A percentile compares a stretch with the other conserved stretches of the same genome.
phyloP scores from a whole-genome alignment of 2,113 vertebrate genomes.

The Trichechus manatus region DNA sequence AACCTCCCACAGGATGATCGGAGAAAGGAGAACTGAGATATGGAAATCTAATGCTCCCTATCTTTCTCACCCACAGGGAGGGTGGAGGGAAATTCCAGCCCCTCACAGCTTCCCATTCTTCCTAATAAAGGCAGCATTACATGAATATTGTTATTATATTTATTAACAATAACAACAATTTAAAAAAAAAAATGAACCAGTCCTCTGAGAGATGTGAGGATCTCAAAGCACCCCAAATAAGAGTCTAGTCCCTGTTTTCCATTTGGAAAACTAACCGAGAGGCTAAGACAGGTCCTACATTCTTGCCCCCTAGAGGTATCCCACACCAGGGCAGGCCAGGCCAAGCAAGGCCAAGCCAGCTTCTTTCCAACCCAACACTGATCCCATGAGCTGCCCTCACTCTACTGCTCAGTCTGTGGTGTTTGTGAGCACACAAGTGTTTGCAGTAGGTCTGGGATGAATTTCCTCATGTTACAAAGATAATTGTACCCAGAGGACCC shows the following conservation, averaged over 20 bases:
- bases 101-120: constrained; percentile 24
- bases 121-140: constrained; percentile 37
- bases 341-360: background rate
- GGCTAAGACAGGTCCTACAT: background rate
- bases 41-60: background rate
- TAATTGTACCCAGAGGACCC: constrained; percentile 8
- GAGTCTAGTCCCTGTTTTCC: constrained; percentile 2
- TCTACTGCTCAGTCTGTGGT: background rate
- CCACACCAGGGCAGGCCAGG: background rate
- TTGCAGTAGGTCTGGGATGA: constrained; percentile 38
- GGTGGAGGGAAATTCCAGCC: constrained; percentile 7
- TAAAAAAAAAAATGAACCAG: constrained; percentile 16
- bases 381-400: background rate
- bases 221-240: constrained; percentile 40
- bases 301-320: background rate
- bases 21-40: background rate
- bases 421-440: background rate
- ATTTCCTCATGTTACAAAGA: constrained; percentile 65
- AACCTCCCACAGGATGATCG: background rate
- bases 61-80: constrained; percentile 12
- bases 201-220: constrained; percentile 24
- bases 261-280: constrained; percentile 42
- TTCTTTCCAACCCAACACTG: background rate
- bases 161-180: constrained; percentile 40
- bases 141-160: constrained; percentile 8